These are phyloP conservation scores for Calyptomena viridis DNA, from an alignment of 2,113 vertebrate genomes.

Conservation along the genomic window DNA sequence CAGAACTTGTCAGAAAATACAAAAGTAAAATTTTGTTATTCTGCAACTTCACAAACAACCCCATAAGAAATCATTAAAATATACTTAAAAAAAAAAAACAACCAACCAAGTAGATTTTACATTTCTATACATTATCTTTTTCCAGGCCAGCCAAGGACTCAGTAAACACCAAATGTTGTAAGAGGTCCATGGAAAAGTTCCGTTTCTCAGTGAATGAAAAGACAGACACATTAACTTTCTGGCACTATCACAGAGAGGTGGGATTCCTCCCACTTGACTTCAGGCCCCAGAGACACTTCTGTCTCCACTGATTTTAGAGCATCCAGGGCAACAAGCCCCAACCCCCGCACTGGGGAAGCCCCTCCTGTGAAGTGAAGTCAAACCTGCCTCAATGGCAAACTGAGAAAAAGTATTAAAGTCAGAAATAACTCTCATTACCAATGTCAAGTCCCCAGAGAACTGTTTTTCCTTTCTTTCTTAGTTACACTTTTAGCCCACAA, in stretches of 20 bases:
- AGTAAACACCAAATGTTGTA: not conserved
- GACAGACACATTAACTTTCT: not conserved
- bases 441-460: not conserved
- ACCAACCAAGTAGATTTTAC: not conserved
- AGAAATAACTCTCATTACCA: not conserved
- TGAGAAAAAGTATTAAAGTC: not conserved
- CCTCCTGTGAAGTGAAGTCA: not conserved
- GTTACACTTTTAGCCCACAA: not conserved
- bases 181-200: not conserved
- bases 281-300: not conserved
- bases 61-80: not conserved
- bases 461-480: not conserved
- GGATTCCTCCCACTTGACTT: not conserved
- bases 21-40: not conserved
- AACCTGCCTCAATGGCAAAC: not conserved
- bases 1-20: not conserved
- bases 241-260: not conserved
- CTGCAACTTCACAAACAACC: not conserved
- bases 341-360: rapidly evolving
- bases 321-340: not conserved
- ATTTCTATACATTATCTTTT: not conserved
- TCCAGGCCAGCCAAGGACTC: not conserved
- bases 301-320: not conserved
- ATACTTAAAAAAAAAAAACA: not conserved
- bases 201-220: not conserved